Base-by-base conservation (phyloP, 2,797 vertebrate genomes). In the Sebastes oblongus region DNA sequence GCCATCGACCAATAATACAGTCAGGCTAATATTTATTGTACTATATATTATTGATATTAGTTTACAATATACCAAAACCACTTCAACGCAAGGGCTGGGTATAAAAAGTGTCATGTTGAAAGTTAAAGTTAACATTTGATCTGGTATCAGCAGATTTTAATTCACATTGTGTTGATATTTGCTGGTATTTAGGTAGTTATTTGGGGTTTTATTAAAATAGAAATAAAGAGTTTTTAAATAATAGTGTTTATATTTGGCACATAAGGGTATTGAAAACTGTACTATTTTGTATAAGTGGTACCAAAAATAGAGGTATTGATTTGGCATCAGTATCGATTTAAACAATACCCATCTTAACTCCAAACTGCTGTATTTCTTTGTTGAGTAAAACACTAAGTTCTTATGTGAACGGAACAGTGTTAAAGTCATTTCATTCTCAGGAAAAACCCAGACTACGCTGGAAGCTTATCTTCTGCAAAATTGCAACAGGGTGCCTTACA, bases 381-480 rank as follows among this genome's bases (percentile, higher is more conserved):
- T 13, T 5, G 5, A 11, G 32, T 24, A 14, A 34, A 65, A 58
- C n/a, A 68, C 16, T 2, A 34, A 22, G 22, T 56, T 69, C 13
- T 18, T 2, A 14, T 42, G 60, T 42, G 6, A 78, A 34, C 3
- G 4, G 3, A 22, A 27, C 4, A 13, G 14, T 12, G 13, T 34
- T n/a, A 18, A 32, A 66, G 61, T 58, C 1, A 55, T 83, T 62
- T 59, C 1, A 61, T 52, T 29, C 11, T 46, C 58, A 34, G 74
- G 66, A 72, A 78, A 88, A 55, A 22, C 24, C 20, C 6, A 72
- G 59, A 36, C 54, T 74, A 14, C n/a, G 36, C 30, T 2, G 64
- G 46, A 72, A 68, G 59, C 64, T 92, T 94, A 94, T 94, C 92
- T 88, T 65, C 18, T 13, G 30, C 16, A 32, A 3, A 59, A 46